Percentiles rank a stretch among this genome's conserved stretches.
phyloP scores from a whole-genome alignment of 2,888 invertebrate species.

The Hesperia comma region DNA sequence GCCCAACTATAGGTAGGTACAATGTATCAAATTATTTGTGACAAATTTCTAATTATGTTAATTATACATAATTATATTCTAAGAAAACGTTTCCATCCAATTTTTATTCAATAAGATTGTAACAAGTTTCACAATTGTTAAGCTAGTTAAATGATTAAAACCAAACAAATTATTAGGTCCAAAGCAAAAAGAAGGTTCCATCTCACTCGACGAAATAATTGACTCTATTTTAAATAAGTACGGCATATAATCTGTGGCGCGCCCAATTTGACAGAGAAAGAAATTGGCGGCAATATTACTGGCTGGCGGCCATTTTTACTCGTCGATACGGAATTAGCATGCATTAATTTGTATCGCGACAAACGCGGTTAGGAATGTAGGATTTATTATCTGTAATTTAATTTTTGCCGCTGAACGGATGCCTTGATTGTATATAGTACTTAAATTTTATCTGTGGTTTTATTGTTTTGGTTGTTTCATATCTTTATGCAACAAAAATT shows the following conservation, averaged over 20 bases:
- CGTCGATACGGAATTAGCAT: constrained; percentile 53
- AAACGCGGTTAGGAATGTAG: constrained; percentile 40
- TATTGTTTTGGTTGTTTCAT: not conserved
- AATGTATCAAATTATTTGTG: too few relatives aligned
- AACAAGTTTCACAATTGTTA: too few relatives aligned
- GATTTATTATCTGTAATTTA: constrained; percentile 38
- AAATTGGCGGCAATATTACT: constrained; percentile 83
- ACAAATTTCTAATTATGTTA: too few relatives aligned
- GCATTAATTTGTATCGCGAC: constrained; percentile 48
- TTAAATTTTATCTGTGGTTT: not conserved
- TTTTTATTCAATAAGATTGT: too few relatives aligned
- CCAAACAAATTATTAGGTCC: too few relatives aligned
- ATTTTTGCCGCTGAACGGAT: constrained; percentile 33
- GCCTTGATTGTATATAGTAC: not conserved
- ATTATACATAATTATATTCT: too few relatives aligned
- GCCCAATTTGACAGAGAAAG: constrained; percentile 83
- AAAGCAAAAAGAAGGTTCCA: too few relatives aligned
- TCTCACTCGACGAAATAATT: too few relatives aligned
- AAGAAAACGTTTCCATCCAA: too few relatives aligned
- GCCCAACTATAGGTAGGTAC: too few relatives aligned
- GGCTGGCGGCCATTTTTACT: constrained; percentile 61
- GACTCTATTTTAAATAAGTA: too few relatives aligned
- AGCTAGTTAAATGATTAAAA: too few relatives aligned
- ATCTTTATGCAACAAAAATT: not conserved
- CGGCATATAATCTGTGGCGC: constrained; percentile 79